phyloP scores from a whole-genome alignment of 2,113 vertebrate genomes.

The Podiceps cristatus region DNA sequence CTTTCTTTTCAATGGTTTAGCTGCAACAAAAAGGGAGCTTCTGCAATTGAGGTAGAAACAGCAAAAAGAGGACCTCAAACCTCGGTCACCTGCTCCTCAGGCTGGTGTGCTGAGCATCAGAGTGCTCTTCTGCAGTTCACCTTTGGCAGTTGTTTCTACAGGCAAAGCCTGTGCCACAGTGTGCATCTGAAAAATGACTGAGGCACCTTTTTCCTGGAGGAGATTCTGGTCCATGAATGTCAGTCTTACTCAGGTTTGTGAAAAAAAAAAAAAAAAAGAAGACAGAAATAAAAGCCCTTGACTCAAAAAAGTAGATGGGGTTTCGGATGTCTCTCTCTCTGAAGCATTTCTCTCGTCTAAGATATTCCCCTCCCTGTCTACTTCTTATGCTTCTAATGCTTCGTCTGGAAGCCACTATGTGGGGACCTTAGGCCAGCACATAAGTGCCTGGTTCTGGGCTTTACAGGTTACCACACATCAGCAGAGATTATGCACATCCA shows the following conservation, averaged over 20 bases:
- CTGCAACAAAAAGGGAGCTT: neutral
- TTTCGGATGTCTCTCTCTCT: neutral
- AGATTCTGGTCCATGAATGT: neutral
- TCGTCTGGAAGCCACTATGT: neutral
- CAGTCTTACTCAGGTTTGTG: neutral
- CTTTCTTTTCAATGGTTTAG: neutral
- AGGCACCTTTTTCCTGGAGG: neutral
- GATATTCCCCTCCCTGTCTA: rapidly evolving
- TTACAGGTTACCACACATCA: neutral
- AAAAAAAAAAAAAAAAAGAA: neutral
- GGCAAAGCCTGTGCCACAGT: neutral
- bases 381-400: neutral
- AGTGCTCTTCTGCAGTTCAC: neutral
- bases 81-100: neutral
- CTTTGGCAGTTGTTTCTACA: neutral
- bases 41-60: neutral
- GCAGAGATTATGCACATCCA: neutral
- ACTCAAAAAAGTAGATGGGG: neutral
- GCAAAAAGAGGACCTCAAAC: neutral
- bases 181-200: neutral
- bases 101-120: neutral
- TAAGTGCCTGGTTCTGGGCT: neutral
- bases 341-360: neutral
- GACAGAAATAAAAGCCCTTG: neutral
- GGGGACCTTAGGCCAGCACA: neutral